Percentiles rank a stretch among this genome's conserved stretches.
phyloP scores from a whole-genome alignment of 1,140 invertebrate species.

The Pogonomyrmex californicus region DNA sequence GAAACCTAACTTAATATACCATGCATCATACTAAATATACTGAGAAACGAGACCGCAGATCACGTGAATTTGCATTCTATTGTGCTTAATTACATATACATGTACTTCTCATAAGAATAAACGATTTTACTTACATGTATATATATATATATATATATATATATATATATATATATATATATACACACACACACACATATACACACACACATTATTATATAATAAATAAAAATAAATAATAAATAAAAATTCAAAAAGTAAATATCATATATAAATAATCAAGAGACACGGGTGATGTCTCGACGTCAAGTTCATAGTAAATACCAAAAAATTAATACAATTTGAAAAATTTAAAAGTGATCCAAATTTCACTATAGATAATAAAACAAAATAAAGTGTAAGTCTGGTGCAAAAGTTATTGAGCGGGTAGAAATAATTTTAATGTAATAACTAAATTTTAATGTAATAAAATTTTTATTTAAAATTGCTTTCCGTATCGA shows the following conservation, averaged over 20 bases:
- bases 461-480: slow-evolving; percentile 16
- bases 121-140: background rate
- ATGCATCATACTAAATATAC: slow-evolving; percentile 6
- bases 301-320: too few relatives aligned
- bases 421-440: background rate
- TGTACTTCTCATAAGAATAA: background rate
- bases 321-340: background rate
- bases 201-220: background rate
- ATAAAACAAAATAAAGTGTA: background rate
- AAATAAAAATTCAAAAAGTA: background rate
- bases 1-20: slow-evolving; percentile 57
- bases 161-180: too few relatives aligned
- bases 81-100: background rate
- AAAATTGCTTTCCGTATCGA: background rate
- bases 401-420: background rate
- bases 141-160: too few relatives aligned
- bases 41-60: slow-evolving; percentile 19
- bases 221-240: slow-evolving; percentile 1
- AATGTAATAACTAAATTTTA: slow-evolving; percentile 13
- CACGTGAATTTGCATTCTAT: background rate
- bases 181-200: too few relatives aligned
- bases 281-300: too few relatives aligned
- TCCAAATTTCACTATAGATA: background rate
- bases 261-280: background rate
- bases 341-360: background rate